Percentiles rank a stretch among this genome's conserved stretches.
phyloP scores from a whole-genome alignment of 2,888 invertebrate species.

The Plutella xylostella region DNA sequence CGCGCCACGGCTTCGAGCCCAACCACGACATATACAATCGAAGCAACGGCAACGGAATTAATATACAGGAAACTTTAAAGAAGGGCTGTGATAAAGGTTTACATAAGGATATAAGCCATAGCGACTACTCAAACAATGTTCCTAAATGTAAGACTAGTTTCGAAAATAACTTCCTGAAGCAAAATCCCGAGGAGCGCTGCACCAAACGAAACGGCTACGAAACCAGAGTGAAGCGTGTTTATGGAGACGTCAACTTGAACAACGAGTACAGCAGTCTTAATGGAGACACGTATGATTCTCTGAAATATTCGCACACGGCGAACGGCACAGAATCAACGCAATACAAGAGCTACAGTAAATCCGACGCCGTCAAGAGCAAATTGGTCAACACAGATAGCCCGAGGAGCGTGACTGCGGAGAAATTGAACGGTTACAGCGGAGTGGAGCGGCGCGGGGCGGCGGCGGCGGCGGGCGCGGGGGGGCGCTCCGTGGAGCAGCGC shows the following conservation, averaged over 20 bases:
- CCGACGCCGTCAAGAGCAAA: constrained; percentile 63
- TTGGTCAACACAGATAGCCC: constrained; percentile 61
- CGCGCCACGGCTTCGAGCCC: constrained; percentile 22
- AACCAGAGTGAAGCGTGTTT: constrained; percentile 45
- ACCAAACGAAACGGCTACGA: constrained; percentile 60
- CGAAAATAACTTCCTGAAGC: constrained; percentile 62
- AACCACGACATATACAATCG: constrained; percentile 38
- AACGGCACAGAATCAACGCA: constrained; percentile 65
- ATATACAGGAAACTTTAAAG: constrained; percentile 61
- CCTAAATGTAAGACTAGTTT: constrained; percentile 67
- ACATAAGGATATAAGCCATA: constrained; percentile 60
- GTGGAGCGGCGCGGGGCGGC: constrained; percentile 44
- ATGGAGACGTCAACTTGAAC: constrained; percentile 57
- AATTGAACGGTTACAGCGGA: constrained; percentile 47
- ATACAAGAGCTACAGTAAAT: constrained; percentile 61
- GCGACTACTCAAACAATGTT: constrained; percentile 63
- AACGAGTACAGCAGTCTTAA: constrained; percentile 57
- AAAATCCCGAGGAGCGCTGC: constrained; percentile 56
- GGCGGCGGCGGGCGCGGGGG: constrained; percentile 44
- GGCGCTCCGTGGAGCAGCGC: constrained; percentile 57
- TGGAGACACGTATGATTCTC: constrained; percentile 60
- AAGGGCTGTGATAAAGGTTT: constrained; percentile 67
- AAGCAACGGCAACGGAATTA: constrained; percentile 49
- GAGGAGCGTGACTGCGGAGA: constrained; percentile 62
- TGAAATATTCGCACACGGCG: constrained; percentile 64